Evolutionary conservation across 2,888 invertebrate genomes (phyloP).

Genomic region (Leucophora obtusa): DNA sequence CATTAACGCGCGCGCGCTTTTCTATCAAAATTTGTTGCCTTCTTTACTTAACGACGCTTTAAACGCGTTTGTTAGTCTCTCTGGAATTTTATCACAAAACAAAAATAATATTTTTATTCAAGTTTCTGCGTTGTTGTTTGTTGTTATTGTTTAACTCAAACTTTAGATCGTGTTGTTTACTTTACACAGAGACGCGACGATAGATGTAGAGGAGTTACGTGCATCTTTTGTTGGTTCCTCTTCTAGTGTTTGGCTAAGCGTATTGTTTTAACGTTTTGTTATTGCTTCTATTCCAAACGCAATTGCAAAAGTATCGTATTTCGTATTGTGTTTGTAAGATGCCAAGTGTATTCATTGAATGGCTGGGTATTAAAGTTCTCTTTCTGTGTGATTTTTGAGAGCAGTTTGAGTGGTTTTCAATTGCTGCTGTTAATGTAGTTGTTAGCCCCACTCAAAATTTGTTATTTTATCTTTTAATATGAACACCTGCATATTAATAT

Average conservation of each 20-base stretch:
- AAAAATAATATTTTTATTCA: constrained; percentile 46
- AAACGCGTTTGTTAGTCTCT: constrained; percentile 59
- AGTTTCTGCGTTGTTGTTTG: constrained; percentile 26
- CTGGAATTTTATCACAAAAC: constrained; percentile 28
- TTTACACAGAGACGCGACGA: constrained; percentile 13
- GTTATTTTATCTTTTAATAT: constrained; percentile 26
- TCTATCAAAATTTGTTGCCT: constrained; percentile 19
- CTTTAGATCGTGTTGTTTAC: constrained; percentile 35
- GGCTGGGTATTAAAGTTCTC: neutral
- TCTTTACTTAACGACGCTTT: constrained; percentile 60
- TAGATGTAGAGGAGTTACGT: neutral
- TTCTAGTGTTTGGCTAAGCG: constrained; percentile 42
- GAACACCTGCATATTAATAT: constrained; percentile 59
- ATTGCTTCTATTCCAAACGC: constrained; percentile 37
- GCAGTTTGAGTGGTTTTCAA: constrained; percentile 45
- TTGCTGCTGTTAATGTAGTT: constrained; percentile 16
- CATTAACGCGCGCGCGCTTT: constrained; percentile 39
- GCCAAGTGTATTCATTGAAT: neutral
- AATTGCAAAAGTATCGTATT: constrained; percentile 53
- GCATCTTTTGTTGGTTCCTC: constrained; percentile 15
- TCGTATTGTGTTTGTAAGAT: constrained; percentile 24
- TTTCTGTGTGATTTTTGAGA: constrained; percentile 2
- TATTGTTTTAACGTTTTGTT: constrained; percentile 37
- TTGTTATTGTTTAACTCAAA: constrained; percentile 51
- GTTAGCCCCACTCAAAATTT: constrained; percentile 48